Percentiles rank a stretch among this genome's conserved stretches.
phyloP scores from a whole-genome alignment of 2,888 invertebrate genomes.

The Caenorhabditis macrosperma region DNA sequence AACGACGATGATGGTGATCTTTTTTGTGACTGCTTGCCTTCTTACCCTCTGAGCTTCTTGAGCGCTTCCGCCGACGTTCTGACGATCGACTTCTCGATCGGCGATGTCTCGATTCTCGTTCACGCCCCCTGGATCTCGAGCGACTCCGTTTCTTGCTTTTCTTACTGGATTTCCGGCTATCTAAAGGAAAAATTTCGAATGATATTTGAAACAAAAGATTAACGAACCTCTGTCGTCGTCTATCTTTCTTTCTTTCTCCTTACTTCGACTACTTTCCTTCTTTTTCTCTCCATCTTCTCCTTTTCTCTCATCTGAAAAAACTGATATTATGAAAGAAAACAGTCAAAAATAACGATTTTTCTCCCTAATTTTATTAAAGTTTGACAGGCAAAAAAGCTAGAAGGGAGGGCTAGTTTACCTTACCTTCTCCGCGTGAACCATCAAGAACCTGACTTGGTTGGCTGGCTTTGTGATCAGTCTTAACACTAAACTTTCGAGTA shows the following conservation, averaged over 20 bases:
- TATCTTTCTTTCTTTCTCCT: neutral
- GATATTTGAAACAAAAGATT: neutral
- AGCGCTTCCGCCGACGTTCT: conserved; percentile 7
- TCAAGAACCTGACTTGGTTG: conserved; percentile 20
- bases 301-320: conserved; percentile 16
- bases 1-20: conserved; percentile 1
- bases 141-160: conserved; percentile 10
- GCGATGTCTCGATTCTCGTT: neutral
- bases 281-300: neutral
- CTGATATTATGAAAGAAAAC: conserved; percentile 16
- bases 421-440: conserved; percentile 37
- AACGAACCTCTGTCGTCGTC: neutral
- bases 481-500: conserved; percentile 64
- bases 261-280: neutral
- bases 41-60: conserved; percentile 23
- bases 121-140: conserved; percentile 16
- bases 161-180: conserved; percentile 4
- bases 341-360: too few species aligned
- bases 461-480: conserved; percentile 33
- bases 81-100: conserved; percentile 33
- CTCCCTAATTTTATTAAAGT: too few species aligned
- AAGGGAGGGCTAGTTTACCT: conserved; percentile 18
- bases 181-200: too few species aligned
- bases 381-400: neutral
- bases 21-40: neutral